Conservation (phyloP, 2,113 vertebrate genomes). For the Melanostigma gelatinosum region DNA sequence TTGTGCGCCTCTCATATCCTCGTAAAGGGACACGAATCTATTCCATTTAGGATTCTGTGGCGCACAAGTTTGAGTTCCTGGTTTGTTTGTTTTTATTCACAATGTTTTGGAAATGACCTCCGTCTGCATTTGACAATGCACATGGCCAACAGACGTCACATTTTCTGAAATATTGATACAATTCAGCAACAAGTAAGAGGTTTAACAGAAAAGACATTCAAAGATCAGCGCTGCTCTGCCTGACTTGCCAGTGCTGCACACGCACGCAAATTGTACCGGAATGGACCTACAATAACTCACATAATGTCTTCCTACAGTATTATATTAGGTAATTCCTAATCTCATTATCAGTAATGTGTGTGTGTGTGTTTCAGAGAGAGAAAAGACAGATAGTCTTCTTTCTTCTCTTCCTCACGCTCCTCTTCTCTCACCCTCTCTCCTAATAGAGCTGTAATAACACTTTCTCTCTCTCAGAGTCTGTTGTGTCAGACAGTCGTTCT, state of each 20-base stretch:
- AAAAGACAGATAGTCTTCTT: background rate
- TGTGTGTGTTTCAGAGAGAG: constrained; percentile 18
- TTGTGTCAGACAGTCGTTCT: constrained; percentile 6
- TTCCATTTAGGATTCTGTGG: background rate
- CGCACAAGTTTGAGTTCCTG: background rate
- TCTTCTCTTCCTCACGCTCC: background rate
- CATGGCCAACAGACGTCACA: background rate
- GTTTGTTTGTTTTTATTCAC: background rate
- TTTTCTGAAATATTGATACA: background rate
- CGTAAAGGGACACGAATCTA: background rate
- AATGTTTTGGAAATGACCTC: background rate
- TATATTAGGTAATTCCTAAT: constrained; percentile 46
- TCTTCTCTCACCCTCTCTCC: background rate
- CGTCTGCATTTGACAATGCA: background rate
- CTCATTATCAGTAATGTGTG: constrained; percentile 49
- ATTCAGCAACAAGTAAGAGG: background rate
- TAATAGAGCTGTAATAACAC: background rate
- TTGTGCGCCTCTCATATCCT: too few relatives aligned
- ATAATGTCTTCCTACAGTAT: constrained; percentile 21
- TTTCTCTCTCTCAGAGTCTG: background rate
- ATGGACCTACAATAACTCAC: constrained; percentile 3
- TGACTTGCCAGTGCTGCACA: background rate
- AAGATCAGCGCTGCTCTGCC: background rate
- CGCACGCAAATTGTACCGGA: background rate
- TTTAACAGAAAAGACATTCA: background rate